These are phyloP conservation scores for Drosophila affinis DNA, from an alignment of 2,888 invertebrate species.

Conservation along the genomic window DNA sequence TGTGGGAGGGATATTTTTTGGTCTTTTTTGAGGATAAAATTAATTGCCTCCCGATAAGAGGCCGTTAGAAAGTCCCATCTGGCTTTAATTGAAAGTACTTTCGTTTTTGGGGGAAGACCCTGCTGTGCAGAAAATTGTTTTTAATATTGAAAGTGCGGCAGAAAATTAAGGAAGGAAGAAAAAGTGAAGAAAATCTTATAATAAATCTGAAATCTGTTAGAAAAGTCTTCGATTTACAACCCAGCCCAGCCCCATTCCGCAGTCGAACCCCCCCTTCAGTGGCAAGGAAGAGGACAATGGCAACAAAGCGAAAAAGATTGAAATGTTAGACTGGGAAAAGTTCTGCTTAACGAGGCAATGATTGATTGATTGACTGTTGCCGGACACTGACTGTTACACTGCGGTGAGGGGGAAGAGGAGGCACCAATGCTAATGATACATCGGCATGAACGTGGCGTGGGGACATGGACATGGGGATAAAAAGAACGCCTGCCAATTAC, in stretches of 20 bases:
- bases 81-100: slow-evolving; percentile 16
- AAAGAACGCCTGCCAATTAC: slow-evolving; percentile 38
- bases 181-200: neutral
- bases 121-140: slow-evolving; percentile 6
- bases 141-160: neutral
- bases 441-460: neutral
- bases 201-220: slow-evolving; percentile 20
- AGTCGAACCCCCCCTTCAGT: slow-evolving; percentile 1
- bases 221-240: neutral
- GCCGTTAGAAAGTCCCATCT: slow-evolving; percentile 6
- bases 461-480: neutral
- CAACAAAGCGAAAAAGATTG: slow-evolving; percentile 42
- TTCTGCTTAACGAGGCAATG: slow-evolving; percentile 33
- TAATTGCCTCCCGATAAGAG: neutral
- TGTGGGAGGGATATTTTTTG: neutral
- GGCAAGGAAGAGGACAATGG: neutral
- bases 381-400: neutral
- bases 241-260: slow-evolving; percentile 22
- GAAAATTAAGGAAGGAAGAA: neutral
- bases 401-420: neutral
- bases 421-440: slow-evolving; percentile 45
- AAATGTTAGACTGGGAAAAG: slow-evolving; percentile 52
- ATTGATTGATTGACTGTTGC: slow-evolving; percentile 50
- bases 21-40: neutral
- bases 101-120: neutral